Base-by-base conservation (phyloP, 2,797 vertebrate genomes). In the Morelia viridis region DNA sequence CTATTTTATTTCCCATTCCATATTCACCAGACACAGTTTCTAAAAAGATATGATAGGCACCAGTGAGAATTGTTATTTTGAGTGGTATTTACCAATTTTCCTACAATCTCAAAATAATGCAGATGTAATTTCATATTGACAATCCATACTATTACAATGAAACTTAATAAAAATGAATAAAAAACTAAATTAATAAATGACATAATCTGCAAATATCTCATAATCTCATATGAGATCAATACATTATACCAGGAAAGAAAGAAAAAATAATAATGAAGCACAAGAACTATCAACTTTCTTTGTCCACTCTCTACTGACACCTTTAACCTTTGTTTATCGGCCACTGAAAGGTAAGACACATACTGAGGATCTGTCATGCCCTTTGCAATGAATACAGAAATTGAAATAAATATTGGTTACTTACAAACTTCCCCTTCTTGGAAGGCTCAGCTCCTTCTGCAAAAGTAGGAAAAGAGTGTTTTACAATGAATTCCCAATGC, bases 371-470 rank as follows among this genome's bases (percentile, higher is more conserved):
- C 53, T 86, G 22, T 65, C 90, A 95, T 58, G 92, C 64, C 80
- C 95, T 26, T 87, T 31, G 89, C 41, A 90, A 31, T 90, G 4
- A 94, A 31, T 53, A 60, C 5, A 95, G 93, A 0, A 90, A 57
- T 94, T 96, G 13, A n/a, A 94, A 96, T 13, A 94, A 94, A 91
- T 35, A 90, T 93, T 46, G 90, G 93, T 22, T 98, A 99, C 99
- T 99, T 97, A 99, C 99, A 99, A 95, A 97, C 99, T 99, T 97
- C 99, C 99, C 98, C 99, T 98, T 98, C 99, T 98, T 88, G 99
- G 99, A 96, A 99, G 98, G 96, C 99, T 99, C 97, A 99, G 96
- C 96, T 99, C 99, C 94, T 99, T 99, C 99, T 99, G 99, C 15
- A 97, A 98, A 95, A 94, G 91, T 97, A 92, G 96, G 97, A 96